These are phyloP conservation scores for Alsophila aescularia DNA, from an alignment of 2,888 invertebrate genomes.

Conservation along the genomic window DNA sequence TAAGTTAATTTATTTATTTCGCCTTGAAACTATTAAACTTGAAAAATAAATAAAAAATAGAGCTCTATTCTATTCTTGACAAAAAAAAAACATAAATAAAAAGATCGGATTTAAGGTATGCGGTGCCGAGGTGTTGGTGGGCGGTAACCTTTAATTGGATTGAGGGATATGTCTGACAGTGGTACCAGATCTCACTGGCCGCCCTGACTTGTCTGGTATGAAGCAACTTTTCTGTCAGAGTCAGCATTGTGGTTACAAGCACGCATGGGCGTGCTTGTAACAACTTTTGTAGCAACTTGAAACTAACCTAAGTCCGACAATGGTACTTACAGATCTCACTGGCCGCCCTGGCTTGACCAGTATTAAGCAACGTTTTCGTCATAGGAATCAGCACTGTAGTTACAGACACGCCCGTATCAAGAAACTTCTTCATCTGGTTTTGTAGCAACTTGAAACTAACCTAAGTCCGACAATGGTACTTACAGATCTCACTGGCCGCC, in stretches of 20 bases:
- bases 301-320: conserved; percentile 80
- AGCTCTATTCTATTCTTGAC: no score
- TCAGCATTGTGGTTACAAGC: conserved; percentile 60
- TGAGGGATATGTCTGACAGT: no score
- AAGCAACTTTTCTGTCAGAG: conserved; percentile 77
- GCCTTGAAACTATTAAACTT: no score
- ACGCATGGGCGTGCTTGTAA: conserved; percentile 75
- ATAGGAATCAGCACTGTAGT: conserved; percentile 72
- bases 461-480: conserved; percentile 74
- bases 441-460: conserved; percentile 78
- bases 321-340: conserved; percentile 75
- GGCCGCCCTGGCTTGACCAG: conserved; percentile 72
- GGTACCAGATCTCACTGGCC: conserved; percentile 76
- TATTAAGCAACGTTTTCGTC: conserved; percentile 72
- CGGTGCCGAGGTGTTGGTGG: no score
- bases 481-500: conserved; percentile 78
- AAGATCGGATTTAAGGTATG: no score
- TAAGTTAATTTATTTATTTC: no score
- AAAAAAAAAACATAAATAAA: no score
- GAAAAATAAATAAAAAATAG: no score
- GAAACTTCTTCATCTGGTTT: no score
- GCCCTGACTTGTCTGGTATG: conserved; percentile 69
- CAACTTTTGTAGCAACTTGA: conserved; percentile 73
- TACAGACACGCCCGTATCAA: conserved; percentile 70
- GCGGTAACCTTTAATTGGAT: no score